A percentile compares a stretch with the other conserved stretches of the same genome.
Evolutionary conservation across 1,140 invertebrate genomes (phyloP).

Genomic region (Drosophila azteca): DNA sequence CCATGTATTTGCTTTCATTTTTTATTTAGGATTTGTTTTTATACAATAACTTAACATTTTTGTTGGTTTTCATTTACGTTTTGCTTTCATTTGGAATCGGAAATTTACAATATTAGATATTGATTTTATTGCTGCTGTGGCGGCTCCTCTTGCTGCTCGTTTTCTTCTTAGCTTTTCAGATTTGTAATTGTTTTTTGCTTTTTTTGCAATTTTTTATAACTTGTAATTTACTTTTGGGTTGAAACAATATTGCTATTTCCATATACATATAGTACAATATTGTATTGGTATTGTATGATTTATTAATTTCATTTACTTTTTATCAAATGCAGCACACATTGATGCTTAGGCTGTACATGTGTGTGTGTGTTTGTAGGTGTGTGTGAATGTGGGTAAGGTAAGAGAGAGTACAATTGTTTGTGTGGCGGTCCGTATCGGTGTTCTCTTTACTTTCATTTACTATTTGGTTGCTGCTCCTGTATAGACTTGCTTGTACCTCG

Average conservation of each 20-base stretch:
- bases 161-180: constrained; percentile 41
- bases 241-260: constrained; percentile 60
- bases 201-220: constrained; percentile 5
- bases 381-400: constrained; percentile 8
- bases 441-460: constrained; percentile 52
- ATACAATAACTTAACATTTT: constrained; percentile 81
- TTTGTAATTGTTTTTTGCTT: constrained; percentile 18
- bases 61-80: constrained; percentile 50
- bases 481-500: constrained; percentile 43
- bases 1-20: constrained; percentile 24
- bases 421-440: constrained; percentile 66
- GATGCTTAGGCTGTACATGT: constrained; percentile 71
- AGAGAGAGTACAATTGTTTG: constrained; percentile 1
- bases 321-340: constrained; percentile 75
- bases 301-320: constrained; percentile 53
- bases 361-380: constrained; percentile 18
- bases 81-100: constrained; percentile 75
- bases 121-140: constrained; percentile 68
- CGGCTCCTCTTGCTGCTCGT: constrained; percentile 25
- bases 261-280: constrained; percentile 30
- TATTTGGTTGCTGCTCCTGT: constrained; percentile 70
- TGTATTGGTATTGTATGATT: constrained; percentile 26
- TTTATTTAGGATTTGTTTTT: constrained; percentile 74
- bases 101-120: constrained; percentile 83
- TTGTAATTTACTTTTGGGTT: constrained; percentile 36